Percentiles rank a stretch among this genome's conserved stretches.
These are phyloP conservation scores for Phoeniculus purpureus DNA, from an alignment of 2,797 vertebrate species.

Conservation along the genomic window DNA sequence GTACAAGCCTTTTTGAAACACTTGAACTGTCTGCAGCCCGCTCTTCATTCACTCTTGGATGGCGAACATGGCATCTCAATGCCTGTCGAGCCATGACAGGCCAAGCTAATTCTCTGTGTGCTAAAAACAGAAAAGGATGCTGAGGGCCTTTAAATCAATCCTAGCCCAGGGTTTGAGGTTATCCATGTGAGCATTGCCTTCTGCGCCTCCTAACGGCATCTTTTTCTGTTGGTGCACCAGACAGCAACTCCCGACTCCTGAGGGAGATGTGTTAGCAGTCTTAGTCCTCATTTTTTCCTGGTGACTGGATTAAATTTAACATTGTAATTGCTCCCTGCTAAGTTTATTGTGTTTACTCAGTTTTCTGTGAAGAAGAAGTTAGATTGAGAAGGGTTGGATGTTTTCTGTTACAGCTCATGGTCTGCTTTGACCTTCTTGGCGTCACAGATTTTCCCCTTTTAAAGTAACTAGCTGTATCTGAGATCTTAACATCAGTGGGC, in stretches of 20 bases:
- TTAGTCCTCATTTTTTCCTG: not conserved
- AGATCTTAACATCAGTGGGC: conserved; percentile 37
- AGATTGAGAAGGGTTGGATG: not conserved
- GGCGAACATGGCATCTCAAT: not conserved
- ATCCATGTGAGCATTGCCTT: not conserved
- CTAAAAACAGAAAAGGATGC: not conserved
- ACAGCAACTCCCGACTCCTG: not conserved
- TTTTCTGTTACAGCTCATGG: conserved; percentile 30
- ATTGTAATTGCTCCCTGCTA: not conserved
- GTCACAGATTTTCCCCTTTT: conserved; percentile 25
- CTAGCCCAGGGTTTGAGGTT: not conserved
- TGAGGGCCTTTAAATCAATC: not conserved
- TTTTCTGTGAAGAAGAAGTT: not conserved
- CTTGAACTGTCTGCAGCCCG: not conserved
- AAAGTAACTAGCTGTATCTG: conserved; percentile 30
- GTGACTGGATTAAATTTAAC: not conserved
- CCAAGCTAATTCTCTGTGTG: not conserved
- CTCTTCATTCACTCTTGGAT: not conserved
- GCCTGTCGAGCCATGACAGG: not conserved
- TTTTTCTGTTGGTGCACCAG: not conserved
- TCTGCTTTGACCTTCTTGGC: conserved; percentile 20
- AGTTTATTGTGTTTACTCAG: not conserved
- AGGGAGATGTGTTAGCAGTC: not conserved
- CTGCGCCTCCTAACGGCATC: not conserved
- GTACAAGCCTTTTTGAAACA: not conserved